Base-by-base conservation (phyloP, 2,888 invertebrate genomes). In the Lepidochitona cinerea region DNA sequence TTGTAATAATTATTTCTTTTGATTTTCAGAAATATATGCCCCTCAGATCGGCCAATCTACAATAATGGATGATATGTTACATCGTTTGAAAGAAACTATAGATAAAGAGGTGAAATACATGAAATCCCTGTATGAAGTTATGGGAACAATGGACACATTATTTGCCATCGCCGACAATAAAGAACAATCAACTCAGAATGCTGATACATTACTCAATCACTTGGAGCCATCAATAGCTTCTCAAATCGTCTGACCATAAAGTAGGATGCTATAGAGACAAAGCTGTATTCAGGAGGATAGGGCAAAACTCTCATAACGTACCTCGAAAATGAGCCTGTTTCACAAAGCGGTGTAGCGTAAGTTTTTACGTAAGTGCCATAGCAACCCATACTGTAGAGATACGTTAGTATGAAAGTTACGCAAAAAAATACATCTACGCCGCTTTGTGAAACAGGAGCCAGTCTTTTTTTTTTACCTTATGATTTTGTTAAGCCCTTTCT, bases 31-130 rank as follows among this genome's bases (percentile, higher is more conserved):
- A 78, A 75, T 87, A 64, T 88, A 89, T 76, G 76, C 79, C 32
- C 78, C 79, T 14, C 80, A 81, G 92, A 93, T 78, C 90, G 92
- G 79, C 18, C 81, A 83, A 83, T 93, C 94, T 33, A 93, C 94
- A 26, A 92, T 93, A 74, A 92, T 94, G 53, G 92, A 94, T 64
- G 91, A 92, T 77, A 90, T 94, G 75, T 93, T 96, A 81, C 91
- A 92, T 70, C 90, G 92, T 12, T 91, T 97, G 3, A 91, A 92
- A 49, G 91, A 93, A 67, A 92, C 93, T 75, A 90, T 97, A 32
- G 91, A 93, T 78, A 92, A 93, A 76, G 96, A 97, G 91, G 93
- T 90, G 3, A 70, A 77, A 2, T 89, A 88, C 75, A 87, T 91
- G 87, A 89, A 88, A 59, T 82, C 85, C 37, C 83, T 91, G 69